Conservation (phyloP, 2,113 vertebrate species). For the Erythrocebus patas region DNA sequence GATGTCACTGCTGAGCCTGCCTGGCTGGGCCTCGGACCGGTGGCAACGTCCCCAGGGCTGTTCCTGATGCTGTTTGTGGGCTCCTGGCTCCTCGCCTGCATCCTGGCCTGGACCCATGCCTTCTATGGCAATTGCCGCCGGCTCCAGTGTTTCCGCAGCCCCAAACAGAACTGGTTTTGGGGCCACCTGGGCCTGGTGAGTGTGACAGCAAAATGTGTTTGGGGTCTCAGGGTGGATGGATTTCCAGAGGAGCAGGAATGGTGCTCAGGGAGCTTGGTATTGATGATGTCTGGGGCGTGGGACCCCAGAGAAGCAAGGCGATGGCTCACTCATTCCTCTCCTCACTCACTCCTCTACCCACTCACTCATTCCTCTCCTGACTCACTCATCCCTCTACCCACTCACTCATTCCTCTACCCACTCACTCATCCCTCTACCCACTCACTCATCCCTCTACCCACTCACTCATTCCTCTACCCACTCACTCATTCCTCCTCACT, state of each 20-base stretch:
- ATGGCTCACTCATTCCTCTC: neutral
- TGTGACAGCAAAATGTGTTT: neutral
- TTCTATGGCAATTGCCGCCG: slow-evolving; percentile 73
- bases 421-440: fast-evolving
- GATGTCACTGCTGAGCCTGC: neutral
- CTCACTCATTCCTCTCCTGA: too few relatives aligned
- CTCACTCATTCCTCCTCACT: too few relatives aligned
- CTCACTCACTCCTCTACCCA: fast-evolving
- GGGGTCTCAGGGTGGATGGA: neutral
- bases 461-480: too few relatives aligned
- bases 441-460: fast-evolving
- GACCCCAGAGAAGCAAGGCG: neutral
- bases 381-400: too few relatives aligned
- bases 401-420: fast-evolving
- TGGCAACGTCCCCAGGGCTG: neutral
- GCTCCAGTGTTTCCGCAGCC: slow-evolving; percentile 85
- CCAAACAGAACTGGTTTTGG: slow-evolving; percentile 83
- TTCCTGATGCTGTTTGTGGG: slow-evolving; percentile 14
- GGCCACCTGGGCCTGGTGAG: slow-evolving; percentile 88
- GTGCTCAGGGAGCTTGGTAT: too few relatives aligned
- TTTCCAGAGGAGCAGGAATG: neutral
- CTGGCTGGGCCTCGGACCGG: neutral
- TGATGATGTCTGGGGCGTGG: neutral
- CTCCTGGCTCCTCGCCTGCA: neutral
- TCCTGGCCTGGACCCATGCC: slow-evolving; percentile 24